Percentiles rank a stretch among this genome's conserved stretches.
phyloP scores from a whole-genome alignment of 2,113 vertebrate species.

The Cinclus mexicanus region DNA sequence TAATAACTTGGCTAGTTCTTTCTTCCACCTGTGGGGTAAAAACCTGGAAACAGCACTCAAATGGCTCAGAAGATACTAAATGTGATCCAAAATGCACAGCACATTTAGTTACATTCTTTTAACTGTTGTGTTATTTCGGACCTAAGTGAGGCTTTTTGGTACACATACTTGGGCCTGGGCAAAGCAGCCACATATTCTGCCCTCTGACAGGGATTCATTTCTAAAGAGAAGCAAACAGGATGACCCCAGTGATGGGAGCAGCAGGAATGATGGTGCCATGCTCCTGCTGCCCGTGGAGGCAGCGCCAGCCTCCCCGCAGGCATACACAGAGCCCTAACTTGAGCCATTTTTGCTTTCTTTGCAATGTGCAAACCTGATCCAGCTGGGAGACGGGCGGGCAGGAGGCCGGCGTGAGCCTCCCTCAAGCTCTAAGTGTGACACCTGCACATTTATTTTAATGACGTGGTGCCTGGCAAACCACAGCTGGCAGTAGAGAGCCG shows the following conservation, averaged over 20 bases:
- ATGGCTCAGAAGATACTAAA: neutral
- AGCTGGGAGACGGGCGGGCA: fast-evolving
- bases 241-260: neutral
- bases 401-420: neutral
- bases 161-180: neutral
- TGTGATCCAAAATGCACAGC: neutral
- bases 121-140: neutral
- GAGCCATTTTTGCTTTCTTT: neutral
- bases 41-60: neutral
- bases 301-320: neutral
- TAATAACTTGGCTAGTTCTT: neutral
- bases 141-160: neutral
- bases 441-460: slow-evolving; percentile 24
- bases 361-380: neutral
- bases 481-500: neutral
- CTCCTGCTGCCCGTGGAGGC: neutral
- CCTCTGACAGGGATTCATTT: neutral
- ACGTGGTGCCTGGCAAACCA: neutral
- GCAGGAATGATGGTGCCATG: neutral
- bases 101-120: neutral
- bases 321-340: neutral
- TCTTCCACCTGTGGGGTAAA: neutral
- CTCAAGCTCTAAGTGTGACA: neutral
- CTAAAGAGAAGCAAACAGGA: neutral
- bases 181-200: neutral